Conservation (phyloP, 1,140 invertebrate genomes). For the Ladona fulva region DNA sequence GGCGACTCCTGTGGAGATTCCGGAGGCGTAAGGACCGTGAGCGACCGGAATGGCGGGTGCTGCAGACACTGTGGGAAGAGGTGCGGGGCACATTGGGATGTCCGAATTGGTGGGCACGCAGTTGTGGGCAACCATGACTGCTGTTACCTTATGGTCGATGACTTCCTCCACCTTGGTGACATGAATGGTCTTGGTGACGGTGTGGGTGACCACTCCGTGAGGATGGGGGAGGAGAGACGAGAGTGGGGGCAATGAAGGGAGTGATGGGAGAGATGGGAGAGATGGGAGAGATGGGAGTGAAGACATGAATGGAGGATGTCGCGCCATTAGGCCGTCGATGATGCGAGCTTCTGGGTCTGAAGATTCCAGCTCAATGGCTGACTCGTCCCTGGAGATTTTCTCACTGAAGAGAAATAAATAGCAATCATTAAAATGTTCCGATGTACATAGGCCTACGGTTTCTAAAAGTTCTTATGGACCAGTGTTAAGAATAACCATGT, state of each 20-base stretch:
- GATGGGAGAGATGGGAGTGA: neutral
- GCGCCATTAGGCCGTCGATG: neutral
- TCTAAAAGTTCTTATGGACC: too few relatives aligned
- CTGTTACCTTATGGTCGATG: conserved; percentile 29
- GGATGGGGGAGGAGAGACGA: neutral
- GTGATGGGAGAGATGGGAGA: neutral
- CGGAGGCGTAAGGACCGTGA: too few relatives aligned
- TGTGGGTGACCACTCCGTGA: neutral
- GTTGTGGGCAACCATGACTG: conserved; percentile 30
- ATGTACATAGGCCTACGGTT: too few relatives aligned
- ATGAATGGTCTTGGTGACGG: conserved; percentile 25
- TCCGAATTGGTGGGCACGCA: conserved; percentile 27
- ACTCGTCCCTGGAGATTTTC: neutral
- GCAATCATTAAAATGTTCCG: too few relatives aligned
- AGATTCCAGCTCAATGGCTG: neutral
- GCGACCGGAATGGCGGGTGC: neutral
- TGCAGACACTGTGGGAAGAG: neutral
- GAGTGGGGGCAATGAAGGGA: neutral
- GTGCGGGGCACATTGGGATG: conserved; percentile 23
- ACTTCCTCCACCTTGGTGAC: conserved; percentile 31
- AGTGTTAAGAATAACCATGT: too few relatives aligned
- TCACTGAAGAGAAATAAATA: too few relatives aligned
- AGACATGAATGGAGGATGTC: neutral
- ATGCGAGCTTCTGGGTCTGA: neutral
- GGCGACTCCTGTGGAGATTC: too few relatives aligned